Evolutionary conservation across 2,797 vertebrate genomes (phyloP), one percentile per base, ranked within the genome.

Genomic region (Phylloscopus collybita): DNA sequence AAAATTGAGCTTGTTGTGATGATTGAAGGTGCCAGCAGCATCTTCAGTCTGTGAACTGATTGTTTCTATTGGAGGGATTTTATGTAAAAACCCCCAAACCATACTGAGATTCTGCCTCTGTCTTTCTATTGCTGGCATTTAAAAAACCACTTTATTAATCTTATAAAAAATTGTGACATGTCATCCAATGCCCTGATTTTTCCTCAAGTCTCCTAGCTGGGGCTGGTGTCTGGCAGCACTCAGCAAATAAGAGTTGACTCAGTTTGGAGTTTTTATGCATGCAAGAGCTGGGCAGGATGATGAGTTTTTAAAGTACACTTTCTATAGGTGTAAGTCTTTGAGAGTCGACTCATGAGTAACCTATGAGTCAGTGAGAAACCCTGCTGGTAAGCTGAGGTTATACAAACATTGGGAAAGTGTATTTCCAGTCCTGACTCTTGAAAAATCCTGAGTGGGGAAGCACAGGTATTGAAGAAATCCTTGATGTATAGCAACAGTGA

Each of bases 111-210:
- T 62, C 32, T 90, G 13, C n/a, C 25, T 70, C 38, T 32, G 18
- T 72, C 15, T 3, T 59, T 27, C 27, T 78, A 27, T 34, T 73
- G 27, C 2, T 2, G 11, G 7, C 54, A 64, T 73, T 73, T 57
- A n/a, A 75, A 42, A 74, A 56, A 19, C 0, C 3, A 22, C 5
- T 12, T 82, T 62, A 44, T 22, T 57, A 57, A 16, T 57, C 9
- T 59, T 82, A 66, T 10, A 34, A 51, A 82, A 74, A 60, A 57
- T 7, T 23, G 2, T 32, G 12, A 79, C 25, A 16, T 74, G 17
- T 72, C 12, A 51, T 79, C 32, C 65, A 90, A 47, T 61, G 34
- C 17, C 16, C 6, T 53, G 45, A 38, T 78, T 96, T 84, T 95
- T 86, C 65, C 78, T 29, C 32, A 62, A 16, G 26, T 47, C 27